Evolutionary conservation across 2,888 invertebrate genomes (phyloP).

Genomic region (Zhuqinia jingwanae): DNA sequence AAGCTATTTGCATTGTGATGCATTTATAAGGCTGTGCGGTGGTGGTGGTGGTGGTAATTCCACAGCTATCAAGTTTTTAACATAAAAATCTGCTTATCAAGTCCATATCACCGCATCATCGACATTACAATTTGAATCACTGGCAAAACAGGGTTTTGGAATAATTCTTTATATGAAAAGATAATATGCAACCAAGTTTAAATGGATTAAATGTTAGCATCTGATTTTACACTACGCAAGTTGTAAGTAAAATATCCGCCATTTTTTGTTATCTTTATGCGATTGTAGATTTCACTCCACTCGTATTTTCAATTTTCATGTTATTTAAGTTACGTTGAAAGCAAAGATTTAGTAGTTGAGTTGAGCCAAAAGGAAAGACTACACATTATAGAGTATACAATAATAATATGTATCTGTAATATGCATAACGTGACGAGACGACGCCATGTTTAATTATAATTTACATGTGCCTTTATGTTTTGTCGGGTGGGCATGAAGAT

Average conservation of each 20-base stretch:
- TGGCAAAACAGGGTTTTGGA: background rate
- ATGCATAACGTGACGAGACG: too few relatives aligned
- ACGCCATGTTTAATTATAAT: slow-evolving; percentile 39
- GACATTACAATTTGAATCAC: too few relatives aligned
- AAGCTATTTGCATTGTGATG: too few relatives aligned
- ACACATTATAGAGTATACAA: too few relatives aligned
- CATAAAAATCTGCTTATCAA: too few relatives aligned
- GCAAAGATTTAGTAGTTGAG: background rate
- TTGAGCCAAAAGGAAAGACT: slow-evolving; percentile 22
- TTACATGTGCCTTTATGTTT: slow-evolving; percentile 8
- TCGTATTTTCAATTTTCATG: background rate
- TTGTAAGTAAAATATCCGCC: background rate
- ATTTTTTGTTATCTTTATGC: background rate
- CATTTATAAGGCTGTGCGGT: too few relatives aligned
- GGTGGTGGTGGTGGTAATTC: too few relatives aligned
- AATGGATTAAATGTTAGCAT: slow-evolving; percentile 23
- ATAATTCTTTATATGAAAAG: background rate
- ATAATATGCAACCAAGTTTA: background rate
- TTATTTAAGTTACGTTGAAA: background rate
- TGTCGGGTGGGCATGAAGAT: slow-evolving; percentile 27
- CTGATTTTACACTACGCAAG: background rate
- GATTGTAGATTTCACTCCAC: background rate
- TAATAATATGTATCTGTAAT: too few relatives aligned
- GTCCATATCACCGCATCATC: background rate
- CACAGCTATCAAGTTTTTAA: too few relatives aligned